Evolutionary conservation across 2,888 invertebrate genomes (phyloP).

Genomic region (Leucophenga maculata): DNA sequence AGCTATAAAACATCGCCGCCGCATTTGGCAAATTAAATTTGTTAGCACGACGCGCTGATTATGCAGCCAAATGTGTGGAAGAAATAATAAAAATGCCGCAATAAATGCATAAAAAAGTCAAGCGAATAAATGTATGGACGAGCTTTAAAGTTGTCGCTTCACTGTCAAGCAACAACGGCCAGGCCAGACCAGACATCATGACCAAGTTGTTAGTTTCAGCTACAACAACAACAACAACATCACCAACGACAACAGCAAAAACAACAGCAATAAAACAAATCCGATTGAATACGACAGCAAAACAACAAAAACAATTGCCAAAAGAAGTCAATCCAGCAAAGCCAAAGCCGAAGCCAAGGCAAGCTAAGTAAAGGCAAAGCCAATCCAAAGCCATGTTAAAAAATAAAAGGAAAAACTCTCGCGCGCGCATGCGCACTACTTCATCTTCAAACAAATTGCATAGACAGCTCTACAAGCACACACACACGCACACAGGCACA

Average conservation of each 20-base stretch:
- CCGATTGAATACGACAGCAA: not conserved
- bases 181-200: not conserved
- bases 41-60: slow-evolving; percentile 38
- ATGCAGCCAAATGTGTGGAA: slow-evolving; percentile 15
- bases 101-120: not conserved
- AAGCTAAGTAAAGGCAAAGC: not conserved
- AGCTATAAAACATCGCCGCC: slow-evolving; percentile 42
- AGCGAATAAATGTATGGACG: slow-evolving; percentile 52
- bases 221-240: slow-evolving; percentile 29
- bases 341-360: not conserved
- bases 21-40: slow-evolving; percentile 66
- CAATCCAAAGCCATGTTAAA: not conserved
- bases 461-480: slow-evolving; percentile 11
- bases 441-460: slow-evolving; percentile 11
- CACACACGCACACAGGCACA: slow-evolving; percentile 8
- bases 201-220: not conserved
- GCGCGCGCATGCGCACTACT: slow-evolving; percentile 24
- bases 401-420: slow-evolving; percentile 34
- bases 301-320: not conserved
- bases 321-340: slow-evolving; percentile 1
- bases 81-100: slow-evolving; percentile 1
- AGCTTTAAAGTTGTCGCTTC: slow-evolving; percentile 41
- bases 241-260: slow-evolving; percentile 19
- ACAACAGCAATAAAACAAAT: slow-evolving; percentile 2
- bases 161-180: not conserved